Evolutionary conservation across 2,888 invertebrate genomes (phyloP).

Genomic region (Apotomis capreana): DNA sequence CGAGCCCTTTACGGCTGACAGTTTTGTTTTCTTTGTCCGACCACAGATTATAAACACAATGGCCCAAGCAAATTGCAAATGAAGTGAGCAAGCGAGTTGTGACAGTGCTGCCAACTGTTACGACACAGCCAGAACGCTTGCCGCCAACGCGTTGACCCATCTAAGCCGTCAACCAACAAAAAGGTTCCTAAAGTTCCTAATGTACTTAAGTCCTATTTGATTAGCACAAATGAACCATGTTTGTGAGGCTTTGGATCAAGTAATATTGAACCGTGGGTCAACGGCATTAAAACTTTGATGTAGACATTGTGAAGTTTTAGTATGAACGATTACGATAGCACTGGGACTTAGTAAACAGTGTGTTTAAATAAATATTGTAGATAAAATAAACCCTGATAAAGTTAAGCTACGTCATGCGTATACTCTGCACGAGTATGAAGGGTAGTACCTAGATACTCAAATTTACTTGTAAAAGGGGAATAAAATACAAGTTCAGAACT

Average conservation of each 20-base stretch:
- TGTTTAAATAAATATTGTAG: conserved; percentile 26
- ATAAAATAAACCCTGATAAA: conserved; percentile 9
- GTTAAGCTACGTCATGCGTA: not conserved
- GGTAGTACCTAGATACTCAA: too few relatives aligned
- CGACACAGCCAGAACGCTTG: conserved; percentile 36
- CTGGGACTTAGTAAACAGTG: conserved; percentile 12
- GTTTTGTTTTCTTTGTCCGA: not conserved
- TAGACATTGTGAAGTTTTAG: not conserved
- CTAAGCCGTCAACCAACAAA: conserved; percentile 9
- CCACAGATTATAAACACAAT: conserved; percentile 32
- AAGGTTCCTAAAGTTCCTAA: conserved; percentile 18
- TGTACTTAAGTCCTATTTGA: conserved; percentile 17
- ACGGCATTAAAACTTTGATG: conserved; percentile 7
- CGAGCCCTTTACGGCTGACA: not conserved
- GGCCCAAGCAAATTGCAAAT: conserved; percentile 26
- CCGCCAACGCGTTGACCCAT: conserved; percentile 37
- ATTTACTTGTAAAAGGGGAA: too few relatives aligned
- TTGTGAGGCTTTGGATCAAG: not conserved
- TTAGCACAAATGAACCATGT: not conserved
- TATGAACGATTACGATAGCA: conserved; percentile 3
- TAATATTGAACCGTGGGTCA: conserved; percentile 9
- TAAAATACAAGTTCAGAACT: too few relatives aligned
- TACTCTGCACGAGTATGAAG: not conserved
- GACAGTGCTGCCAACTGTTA: conserved; percentile 36
- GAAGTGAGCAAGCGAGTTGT: conserved; percentile 30